Evolutionary conservation across 2,113 vertebrate genomes (phyloP).

Genomic region (Nibea coibor): DNA sequence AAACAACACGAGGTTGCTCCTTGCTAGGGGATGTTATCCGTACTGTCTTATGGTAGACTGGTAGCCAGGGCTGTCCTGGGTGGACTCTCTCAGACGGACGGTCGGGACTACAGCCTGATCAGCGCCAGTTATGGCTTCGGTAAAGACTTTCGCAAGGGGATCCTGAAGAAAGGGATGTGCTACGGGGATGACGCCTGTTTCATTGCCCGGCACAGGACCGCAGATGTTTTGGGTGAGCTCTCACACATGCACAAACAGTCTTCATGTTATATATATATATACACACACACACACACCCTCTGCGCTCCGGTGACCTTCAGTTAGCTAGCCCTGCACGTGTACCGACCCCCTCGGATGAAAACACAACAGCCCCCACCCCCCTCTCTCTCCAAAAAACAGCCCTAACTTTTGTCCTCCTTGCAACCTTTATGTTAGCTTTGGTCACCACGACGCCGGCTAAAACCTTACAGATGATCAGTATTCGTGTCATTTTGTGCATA

Average conservation of each 20-base stretch:
- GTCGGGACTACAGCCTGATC: conserved; percentile 95
- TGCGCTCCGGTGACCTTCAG: conserved; percentile 74
- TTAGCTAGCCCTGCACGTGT: conserved; percentile 64
- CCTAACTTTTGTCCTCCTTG: not conserved
- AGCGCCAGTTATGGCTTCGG: conserved; percentile 97
- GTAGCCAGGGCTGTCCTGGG: conserved; percentile 98
- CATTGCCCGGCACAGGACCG: conserved; percentile 90
- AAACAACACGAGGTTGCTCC: conserved; percentile 42
- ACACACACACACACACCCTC: not conserved
- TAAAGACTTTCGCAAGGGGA: conserved; percentile 99
- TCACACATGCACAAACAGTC: too few relatives aligned
- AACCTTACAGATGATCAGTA: not conserved
- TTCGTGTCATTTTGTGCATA: accelerated
- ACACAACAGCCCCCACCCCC: conserved; percentile 55
- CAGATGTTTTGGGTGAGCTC: conserved; percentile 94
- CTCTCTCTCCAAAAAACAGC: not conserved
- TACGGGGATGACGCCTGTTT: conserved; percentile 99
- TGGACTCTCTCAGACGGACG: conserved; percentile 95
- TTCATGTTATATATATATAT: not conserved
- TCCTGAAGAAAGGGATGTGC: conserved; percentile 98
- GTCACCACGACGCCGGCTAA: accelerated
- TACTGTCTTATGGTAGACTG: conserved; percentile 96
- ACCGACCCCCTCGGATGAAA: conserved; percentile 62
- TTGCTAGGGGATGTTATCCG: conserved; percentile 91
- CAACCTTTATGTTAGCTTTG: accelerated